A percentile compares a stretch with the other conserved stretches of the same genome.
phyloP scores from a whole-genome alignment of 1,140 invertebrate species.

The Bombus soroeensis region DNA sequence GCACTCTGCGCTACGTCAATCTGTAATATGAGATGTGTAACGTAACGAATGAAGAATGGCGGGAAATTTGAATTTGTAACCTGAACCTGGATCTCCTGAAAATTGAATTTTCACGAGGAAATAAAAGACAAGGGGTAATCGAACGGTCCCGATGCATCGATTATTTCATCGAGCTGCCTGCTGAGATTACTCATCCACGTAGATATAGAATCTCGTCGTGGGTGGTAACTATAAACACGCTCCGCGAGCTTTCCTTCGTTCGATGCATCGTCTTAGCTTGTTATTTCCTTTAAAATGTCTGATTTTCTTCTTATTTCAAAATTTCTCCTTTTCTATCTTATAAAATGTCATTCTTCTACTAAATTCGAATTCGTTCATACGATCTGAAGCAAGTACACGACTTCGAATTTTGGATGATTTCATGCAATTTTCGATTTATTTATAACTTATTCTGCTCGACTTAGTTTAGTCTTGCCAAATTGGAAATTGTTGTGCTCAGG shows the following conservation, averaged over 20 bases:
- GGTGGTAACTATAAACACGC: constrained; percentile 48
- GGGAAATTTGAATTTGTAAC: too few species aligned
- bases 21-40: not conserved
- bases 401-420: not conserved
- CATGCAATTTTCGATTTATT: not conserved
- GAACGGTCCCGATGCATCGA: constrained; percentile 49
- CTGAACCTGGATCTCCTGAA: too few species aligned
- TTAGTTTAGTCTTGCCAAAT: constrained; percentile 7
- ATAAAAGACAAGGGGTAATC: constrained; percentile 23
- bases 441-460: not conserved
- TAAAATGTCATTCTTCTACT: not conserved
- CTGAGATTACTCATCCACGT: constrained; percentile 49
- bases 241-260: not conserved
- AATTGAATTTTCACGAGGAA: not conserved
- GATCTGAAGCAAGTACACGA: too few species aligned
- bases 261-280: constrained; percentile 16
- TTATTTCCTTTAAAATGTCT: not conserved
- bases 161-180: constrained; percentile 42
- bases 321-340: too few species aligned
- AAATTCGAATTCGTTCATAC: not conserved
- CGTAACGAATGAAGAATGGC: not conserved
- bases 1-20: not conserved
- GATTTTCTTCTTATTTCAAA: not conserved
- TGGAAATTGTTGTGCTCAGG: not conserved
- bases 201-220: constrained; percentile 46